Evolutionary conservation across 1,140 invertebrate species (phyloP), one percentile per base, ranked within the genome.

Genomic region (Dreissena rostriformis): DNA sequence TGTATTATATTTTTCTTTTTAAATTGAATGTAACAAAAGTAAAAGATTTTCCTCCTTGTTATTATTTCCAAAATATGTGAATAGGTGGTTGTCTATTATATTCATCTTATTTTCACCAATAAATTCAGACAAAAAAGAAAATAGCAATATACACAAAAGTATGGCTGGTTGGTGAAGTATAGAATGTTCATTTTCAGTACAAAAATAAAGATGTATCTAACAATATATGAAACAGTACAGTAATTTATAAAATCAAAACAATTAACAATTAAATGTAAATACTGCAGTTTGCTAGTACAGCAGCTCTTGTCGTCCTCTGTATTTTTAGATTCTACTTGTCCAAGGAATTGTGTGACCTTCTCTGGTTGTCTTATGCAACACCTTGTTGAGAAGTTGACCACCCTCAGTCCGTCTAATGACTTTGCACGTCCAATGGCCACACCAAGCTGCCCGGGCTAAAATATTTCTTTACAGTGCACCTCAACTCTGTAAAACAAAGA

Each of bases 401-500:
- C 74, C 2, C 74, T 24, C 2, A 77, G 57, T 24, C 74, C 74
- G 17, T 77, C 61, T 65, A 28, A 22, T 24, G 52, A 39, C 49
- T 26, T 77, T 4, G 14, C 55, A 24, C 74, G 8, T 8, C 57
- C 22, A 5, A 77, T 39, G 15, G 55, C 74, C n/a, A 77, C 74
- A 17, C 74, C 74, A 5, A 77, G 61, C 28, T 77, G 74, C 5
- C 74, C 74, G 19, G 74, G 74, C 28, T 49, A 22, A 77, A 65
- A 77, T 4, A 77, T 77, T 63, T 77, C 49, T 39, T 49, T 7
- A 39, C 74, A 77, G 52, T 77, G 57, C 5, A 77, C 28, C 55
- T 77, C 74, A 22, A 77, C 55, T 26, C 74, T 77, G 74, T 7
- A 63, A 77, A 15, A 65, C n/a, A n/a, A n/a, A n/a, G n/a, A n/a